Evolutionary conservation across 2,888 invertebrate species (phyloP).

Genomic region (Epirrhoe alternata): DNA sequence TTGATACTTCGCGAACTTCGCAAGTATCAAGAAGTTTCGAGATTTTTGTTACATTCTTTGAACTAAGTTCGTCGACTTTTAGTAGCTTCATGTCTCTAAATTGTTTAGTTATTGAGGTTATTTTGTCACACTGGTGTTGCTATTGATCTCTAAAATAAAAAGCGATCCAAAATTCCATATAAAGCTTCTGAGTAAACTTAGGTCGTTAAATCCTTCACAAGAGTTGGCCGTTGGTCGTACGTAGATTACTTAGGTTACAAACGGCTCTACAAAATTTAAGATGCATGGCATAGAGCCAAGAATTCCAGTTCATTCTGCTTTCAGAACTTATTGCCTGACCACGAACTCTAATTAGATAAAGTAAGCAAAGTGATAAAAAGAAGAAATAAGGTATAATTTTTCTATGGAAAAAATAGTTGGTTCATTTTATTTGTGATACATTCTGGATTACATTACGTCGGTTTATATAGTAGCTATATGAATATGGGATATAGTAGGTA

Average conservation of each 20-base stretch:
- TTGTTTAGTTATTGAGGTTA: background rate
- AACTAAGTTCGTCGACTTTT: slow-evolving; percentile 28
- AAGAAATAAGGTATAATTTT: background rate
- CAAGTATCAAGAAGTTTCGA: slow-evolving; percentile 40
- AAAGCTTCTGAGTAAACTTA: background rate
- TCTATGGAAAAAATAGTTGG: background rate
- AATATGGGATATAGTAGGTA: too few species aligned
- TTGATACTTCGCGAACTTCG: slow-evolving; percentile 77
- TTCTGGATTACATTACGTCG: background rate
- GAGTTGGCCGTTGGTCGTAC: too few species aligned
- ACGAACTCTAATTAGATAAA: slow-evolving; percentile 12
- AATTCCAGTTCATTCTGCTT: slow-evolving; percentile 16
- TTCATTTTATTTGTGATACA: background rate
- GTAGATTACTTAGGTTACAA: background rate
- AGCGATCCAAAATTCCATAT: too few species aligned
- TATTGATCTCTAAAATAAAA: background rate
- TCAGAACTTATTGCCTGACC: slow-evolving; percentile 22
- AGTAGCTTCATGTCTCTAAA: background rate
- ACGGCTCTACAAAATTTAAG: slow-evolving; percentile 11
- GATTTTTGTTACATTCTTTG: slow-evolving; percentile 29
- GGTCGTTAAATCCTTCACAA: background rate
- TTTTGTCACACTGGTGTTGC: background rate
- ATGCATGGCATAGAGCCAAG: slow-evolving; percentile 25
- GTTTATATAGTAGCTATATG: background rate
- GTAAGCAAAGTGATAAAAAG: background rate